Percentiles rank a stretch among this genome's conserved stretches.
phyloP scores from a whole-genome alignment of 2,888 invertebrate species.

The Drosophila seclusa region DNA sequence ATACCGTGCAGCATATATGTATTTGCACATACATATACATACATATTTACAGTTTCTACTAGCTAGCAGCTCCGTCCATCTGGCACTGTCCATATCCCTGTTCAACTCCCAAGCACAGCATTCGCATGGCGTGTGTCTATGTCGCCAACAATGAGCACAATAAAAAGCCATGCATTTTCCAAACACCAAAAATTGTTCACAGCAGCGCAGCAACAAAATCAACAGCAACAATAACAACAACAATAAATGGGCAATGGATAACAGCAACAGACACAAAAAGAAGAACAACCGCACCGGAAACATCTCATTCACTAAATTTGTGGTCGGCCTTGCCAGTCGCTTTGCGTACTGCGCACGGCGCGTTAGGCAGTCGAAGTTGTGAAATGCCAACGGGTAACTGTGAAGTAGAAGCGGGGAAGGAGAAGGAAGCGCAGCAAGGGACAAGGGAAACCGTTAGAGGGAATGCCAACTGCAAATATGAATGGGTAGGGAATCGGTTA shows the following conservation, averaged over 20 bases:
- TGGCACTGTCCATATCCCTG: conserved; percentile 25
- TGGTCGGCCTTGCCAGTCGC: conserved; percentile 73
- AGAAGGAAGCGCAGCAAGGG: conserved; percentile 8
- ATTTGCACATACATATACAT: not conserved
- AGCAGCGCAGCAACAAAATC: conserved; percentile 45
- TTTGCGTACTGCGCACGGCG: conserved; percentile 38
- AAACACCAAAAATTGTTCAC: conserved; percentile 79
- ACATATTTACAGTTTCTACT: conserved; percentile 35
- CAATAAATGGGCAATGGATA: conserved; percentile 26
- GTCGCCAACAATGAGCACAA: conserved; percentile 74
- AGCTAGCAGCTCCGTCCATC: conserved; percentile 43
- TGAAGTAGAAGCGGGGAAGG: conserved; percentile 8
- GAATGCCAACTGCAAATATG: conserved; percentile 2
- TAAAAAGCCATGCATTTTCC: conserved; percentile 80
- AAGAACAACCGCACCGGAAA: conserved; percentile 81
- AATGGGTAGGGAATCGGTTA: conserved; percentile 19
- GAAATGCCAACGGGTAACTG: conserved; percentile 69
- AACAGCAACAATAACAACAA: conserved; percentile 27
- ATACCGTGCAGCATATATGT: conserved; percentile 11
- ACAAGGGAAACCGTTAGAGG: conserved; percentile 10
- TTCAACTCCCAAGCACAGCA: conserved; percentile 22
- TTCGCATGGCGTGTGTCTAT: conserved; percentile 62
- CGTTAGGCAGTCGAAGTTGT: conserved; percentile 79
- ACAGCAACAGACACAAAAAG: conserved; percentile 36
- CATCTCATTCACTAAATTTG: conserved; percentile 83